Evolutionary conservation across 2,888 invertebrate genomes (phyloP).

Genomic region (Caenorhabditis angaria): DNA sequence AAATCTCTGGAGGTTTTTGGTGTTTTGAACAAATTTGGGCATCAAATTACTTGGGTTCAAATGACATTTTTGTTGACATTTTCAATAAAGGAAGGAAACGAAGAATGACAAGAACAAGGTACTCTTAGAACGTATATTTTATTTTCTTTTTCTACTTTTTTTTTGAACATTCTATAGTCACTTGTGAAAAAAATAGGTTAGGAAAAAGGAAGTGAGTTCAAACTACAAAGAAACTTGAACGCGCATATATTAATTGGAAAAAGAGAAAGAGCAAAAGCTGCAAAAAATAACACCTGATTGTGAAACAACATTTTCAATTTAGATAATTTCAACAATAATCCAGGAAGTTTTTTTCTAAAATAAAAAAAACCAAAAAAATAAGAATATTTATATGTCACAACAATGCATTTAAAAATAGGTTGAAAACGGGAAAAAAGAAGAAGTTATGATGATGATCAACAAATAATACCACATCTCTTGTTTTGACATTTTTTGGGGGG

Average conservation of each 20-base stretch:
- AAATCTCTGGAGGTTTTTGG: background rate
- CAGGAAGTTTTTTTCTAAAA: no score
- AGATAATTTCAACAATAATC: no score
- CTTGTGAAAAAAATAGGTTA: no score
- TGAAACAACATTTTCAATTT: no score
- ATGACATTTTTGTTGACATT: background rate
- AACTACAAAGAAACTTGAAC: no score
- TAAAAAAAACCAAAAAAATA: background rate
- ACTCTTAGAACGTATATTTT: background rate
- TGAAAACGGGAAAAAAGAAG: background rate
- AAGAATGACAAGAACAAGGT: background rate
- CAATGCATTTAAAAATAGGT: conserved; percentile 2
- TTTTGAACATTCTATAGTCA: no score
- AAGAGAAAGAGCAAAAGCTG: no score
- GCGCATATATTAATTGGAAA: no score
- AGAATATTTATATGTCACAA: background rate
- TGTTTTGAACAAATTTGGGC: background rate
- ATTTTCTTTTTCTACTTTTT: no score
- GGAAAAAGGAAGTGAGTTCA: no score
- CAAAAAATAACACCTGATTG: no score
- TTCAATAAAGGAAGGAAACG: background rate
- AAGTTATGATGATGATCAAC: background rate
- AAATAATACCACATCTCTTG: background rate
- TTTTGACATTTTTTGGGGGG: background rate
- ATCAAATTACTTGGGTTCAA: background rate